Evolutionary conservation across 2,797 vertebrate species (phyloP).

Genomic region (Syngnathus rostellatus): DNA sequence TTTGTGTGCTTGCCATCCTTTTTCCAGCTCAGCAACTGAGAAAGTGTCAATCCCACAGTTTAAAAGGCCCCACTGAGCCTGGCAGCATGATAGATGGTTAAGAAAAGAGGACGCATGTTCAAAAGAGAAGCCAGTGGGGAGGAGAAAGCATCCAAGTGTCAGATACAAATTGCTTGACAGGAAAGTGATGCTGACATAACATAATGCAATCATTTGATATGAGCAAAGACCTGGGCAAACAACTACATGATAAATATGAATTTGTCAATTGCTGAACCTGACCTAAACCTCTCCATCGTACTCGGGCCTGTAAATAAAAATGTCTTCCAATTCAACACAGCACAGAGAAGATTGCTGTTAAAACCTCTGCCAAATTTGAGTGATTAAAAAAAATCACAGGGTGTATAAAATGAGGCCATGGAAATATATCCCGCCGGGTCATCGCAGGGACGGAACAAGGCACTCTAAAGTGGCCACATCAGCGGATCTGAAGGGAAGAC

Average conservation of each 20-base stretch:
- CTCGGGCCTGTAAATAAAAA: not conserved
- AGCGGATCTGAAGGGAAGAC: too few species aligned
- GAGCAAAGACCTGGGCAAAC: not conserved
- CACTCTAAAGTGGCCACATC: too few species aligned
- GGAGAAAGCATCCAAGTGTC: conserved; percentile 38
- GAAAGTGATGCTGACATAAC: not conserved
- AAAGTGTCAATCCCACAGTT: conserved; percentile 88
- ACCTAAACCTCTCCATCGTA: not conserved
- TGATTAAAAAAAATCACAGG: too few species aligned
- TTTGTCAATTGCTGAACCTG: not conserved
- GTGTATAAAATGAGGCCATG: too few species aligned
- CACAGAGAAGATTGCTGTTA: too few species aligned
- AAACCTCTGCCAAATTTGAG: too few species aligned
- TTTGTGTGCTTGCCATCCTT: conserved; percentile 66
- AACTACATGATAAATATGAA: not conserved
- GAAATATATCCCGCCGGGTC: too few species aligned
- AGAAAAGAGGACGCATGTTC: conserved; percentile 79
- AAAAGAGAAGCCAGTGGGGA: conserved; percentile 50
- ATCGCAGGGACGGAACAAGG: too few species aligned
- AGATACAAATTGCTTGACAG: conserved; percentile 2
- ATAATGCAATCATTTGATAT: not conserved
- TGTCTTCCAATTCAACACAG: too few species aligned
- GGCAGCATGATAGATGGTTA: conserved; percentile 85
- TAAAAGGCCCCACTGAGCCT: conserved; percentile 72
- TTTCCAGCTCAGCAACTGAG: conserved; percentile 86